These are phyloP conservation scores for Lepidocyrtinus sp. DNA, from an alignment of 2,888 invertebrate species.

Conservation along the genomic window DNA sequence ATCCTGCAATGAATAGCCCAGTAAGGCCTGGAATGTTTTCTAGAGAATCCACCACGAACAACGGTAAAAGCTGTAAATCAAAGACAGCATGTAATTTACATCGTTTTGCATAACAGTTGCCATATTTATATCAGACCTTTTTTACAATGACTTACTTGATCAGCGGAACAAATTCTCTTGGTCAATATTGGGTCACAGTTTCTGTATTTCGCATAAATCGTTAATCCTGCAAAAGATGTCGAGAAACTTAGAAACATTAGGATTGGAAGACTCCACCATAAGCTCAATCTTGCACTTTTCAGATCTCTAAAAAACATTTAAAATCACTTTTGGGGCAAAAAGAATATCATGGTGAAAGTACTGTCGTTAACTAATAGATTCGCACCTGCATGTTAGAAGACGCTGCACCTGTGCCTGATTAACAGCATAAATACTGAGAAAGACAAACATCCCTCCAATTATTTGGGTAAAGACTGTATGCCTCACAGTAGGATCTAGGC, in stretches of 20 bases:
- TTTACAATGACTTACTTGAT: too few species aligned
- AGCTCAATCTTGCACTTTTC: conserved; percentile 80
- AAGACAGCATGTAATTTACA: not conserved
- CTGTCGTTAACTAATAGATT: not conserved
- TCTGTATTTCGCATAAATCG: conserved; percentile 87
- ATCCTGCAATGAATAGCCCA: conserved; percentile 90
- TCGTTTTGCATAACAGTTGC: not conserved
- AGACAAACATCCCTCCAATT: conserved; percentile 87
- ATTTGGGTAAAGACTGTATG: conserved; percentile 88
- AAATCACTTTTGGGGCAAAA: too few species aligned
- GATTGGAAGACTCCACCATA: conserved; percentile 89
- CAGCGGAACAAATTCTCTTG: conserved; percentile 78
- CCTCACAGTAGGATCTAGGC: conserved; percentile 84
- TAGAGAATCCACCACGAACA: conserved; percentile 76
- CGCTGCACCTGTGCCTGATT: conserved; percentile 85
- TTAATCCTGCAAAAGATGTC: conserved; percentile 83
- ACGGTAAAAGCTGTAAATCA: conserved; percentile 73
- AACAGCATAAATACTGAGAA: conserved; percentile 86
- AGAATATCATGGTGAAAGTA: not conserved
- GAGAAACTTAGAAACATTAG: conserved; percentile 81
- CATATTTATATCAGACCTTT: too few species aligned
- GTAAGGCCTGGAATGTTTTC: conserved; percentile 82
- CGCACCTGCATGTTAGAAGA: conserved; percentile 74
- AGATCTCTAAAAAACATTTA: conserved; percentile 74
- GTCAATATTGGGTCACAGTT: conserved; percentile 84